These are phyloP conservation scores for Myotis findleyi DNA, from an alignment of 2,797 vertebrate species.

Conservation along the genomic window DNA sequence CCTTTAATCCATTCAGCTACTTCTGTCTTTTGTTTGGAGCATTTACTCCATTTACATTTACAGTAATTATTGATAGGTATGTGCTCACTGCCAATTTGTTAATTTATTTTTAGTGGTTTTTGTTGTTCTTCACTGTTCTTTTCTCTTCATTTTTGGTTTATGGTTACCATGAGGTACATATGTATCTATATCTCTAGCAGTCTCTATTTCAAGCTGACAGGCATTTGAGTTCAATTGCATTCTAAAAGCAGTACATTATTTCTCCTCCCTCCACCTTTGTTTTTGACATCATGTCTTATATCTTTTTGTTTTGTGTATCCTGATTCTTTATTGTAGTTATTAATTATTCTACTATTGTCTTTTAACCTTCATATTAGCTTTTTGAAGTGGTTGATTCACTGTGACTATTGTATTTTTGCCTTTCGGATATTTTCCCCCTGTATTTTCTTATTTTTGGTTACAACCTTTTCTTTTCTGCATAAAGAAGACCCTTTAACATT, in stretches of 20 bases:
- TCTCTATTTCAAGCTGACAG: neutral
- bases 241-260: neutral
- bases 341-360: neutral
- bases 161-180: neutral
- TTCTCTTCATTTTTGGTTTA: neutral
- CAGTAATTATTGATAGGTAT: too few relatives aligned
- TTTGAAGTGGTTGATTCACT: neutral
- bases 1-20: neutral
- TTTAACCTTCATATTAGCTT: neutral
- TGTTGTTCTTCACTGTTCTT: neutral
- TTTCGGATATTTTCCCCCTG: neutral
- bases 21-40: neutral
- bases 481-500: neutral
- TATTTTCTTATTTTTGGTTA: neutral
- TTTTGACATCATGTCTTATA: neutral
- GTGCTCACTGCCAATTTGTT: too few relatives aligned
- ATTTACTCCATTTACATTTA: too few relatives aligned
- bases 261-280: neutral
- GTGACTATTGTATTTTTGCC: neutral
- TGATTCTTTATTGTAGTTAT: neutral
- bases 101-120: neutral
- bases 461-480: neutral
- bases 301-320: neutral
- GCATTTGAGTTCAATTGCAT: neutral
- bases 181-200: too few relatives aligned